Evolutionary conservation across 2,797 vertebrate species (phyloP), one percentile per base, ranked within the genome.

Genomic region (Oryzias dopingdopingensis): DNA sequence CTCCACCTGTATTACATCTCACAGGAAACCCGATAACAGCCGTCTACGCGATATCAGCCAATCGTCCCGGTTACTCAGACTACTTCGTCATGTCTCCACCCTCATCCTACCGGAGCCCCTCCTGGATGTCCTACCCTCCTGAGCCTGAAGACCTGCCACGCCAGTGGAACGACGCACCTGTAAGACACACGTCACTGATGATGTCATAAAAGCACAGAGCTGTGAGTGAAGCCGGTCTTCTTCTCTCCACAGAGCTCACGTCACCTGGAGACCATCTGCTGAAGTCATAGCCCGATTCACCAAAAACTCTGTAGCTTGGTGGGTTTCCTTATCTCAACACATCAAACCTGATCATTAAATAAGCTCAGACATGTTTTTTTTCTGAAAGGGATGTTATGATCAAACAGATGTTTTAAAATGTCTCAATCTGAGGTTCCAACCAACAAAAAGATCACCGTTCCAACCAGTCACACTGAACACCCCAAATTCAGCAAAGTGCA

Each of bases 1-100:
- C 32, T 37, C 32, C 32, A 12, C 32, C 32, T 37, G 12, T 13
- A 37, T 4, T 12, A 2, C 29, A 32, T 32, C 29, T 8, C 2
- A 4, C 82, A 99, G 97, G 96, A 94, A 98, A 93, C 81, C 94
- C 97, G 0, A 96, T 97, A 72, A 96, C 97, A 65, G 96, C 96
- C 12, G 96, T 98, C 75, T 99, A 98, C 67, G 96, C 97, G 78
- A 98, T 98, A 83, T 97, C 97, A 72, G 96, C 95, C 85, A 97
- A 94, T 84, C 91, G 94, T 70, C 93, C 96, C 0, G 96, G 94
- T 51, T 98, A 96, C 88, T 94, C 96, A 0, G 96, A 96, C 83
- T 98, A 98, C 89, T 97, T 95, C 13, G 95, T 98, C 85, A 95
- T 96, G 54, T 95, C 96, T 0, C 95, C 96, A 2, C 93, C 96